Evolutionary conservation across 1,140 invertebrate genomes (phyloP), one percentile per base, ranked within the genome.

Genomic region (Drosophila orosa): DNA sequence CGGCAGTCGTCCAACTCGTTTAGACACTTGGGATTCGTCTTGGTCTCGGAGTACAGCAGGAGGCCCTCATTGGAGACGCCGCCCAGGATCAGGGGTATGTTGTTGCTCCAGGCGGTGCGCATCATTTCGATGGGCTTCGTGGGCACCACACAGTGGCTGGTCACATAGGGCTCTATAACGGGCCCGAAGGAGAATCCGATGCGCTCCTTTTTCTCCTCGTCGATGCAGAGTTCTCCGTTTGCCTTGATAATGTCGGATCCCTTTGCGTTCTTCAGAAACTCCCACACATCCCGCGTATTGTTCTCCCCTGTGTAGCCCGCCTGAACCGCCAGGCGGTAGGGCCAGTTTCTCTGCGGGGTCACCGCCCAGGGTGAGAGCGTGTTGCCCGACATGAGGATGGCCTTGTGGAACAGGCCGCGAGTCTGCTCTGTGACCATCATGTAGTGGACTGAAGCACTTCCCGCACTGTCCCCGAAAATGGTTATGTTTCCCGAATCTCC

Each of bases 341-440:
- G 90, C 90, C 87, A 92, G 39, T 92, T 87, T 1, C 78, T 60
- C 35, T 90, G 86, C 5, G 91, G 91, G 1, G 81, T 90, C 3
- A 90, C 81, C 0, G 90, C 87, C 91, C 91, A 91, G 0, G 92
- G 92, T 6, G 92, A 91, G 27, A 94, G 77, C 5, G 92, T 90
- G 3, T 93, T 93, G 1, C 94, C 94, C 40, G 94, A 94, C 84
- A 94, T 93, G 52, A 93, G 92, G 61, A 95, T 95, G 22, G 93
- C 94, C 90, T 94, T 94, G 69, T 94, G 93, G 58, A 94, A 95
- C 13, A 94, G 80, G 13, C 94, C 94, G 92, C 86, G 71, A 4
- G 91, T 87, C 67, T 91, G 90, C 39, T 85, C 79, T 1, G 89
- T 92, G 17, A 92, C 78, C 77, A 92, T 82, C 75, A 92, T 92